Evolutionary conservation across 2,888 invertebrate species (phyloP).

Genomic region (Drosophila silvestris): DNA sequence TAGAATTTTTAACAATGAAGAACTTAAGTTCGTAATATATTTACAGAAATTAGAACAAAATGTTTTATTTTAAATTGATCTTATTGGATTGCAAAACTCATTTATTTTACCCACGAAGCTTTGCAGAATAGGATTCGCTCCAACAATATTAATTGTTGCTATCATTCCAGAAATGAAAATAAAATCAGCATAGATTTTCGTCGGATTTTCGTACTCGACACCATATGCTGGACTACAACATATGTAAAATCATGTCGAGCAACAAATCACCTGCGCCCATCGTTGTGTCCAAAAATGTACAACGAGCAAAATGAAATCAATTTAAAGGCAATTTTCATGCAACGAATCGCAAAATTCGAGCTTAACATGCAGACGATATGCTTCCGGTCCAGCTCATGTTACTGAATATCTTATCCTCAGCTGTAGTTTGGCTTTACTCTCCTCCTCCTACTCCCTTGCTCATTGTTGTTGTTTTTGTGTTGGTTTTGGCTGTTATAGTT

Average conservation of each 20-base stretch:
- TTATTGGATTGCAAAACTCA: neutral
- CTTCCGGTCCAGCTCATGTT: conserved; percentile 62
- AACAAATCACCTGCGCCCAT: conserved; percentile 43
- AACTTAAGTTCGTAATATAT: too few relatives aligned
- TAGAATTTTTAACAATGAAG: too few relatives aligned
- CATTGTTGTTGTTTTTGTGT: conserved; percentile 38
- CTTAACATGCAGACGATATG: conserved; percentile 70
- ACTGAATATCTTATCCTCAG: conserved; percentile 54
- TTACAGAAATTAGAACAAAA: neutral
- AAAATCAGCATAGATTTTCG: neutral
- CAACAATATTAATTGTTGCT: neutral
- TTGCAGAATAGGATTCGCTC: neutral
- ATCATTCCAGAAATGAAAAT: neutral
- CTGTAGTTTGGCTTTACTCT: conserved; percentile 31
- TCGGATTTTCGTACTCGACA: conserved; percentile 1
- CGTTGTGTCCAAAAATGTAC: neutral
- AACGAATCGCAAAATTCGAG: conserved; percentile 71
- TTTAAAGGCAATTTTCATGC: conserved; percentile 68
- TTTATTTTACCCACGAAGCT: neutral
- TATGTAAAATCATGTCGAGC: conserved; percentile 4
- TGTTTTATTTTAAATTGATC: neutral
- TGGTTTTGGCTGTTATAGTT: conserved; percentile 26
- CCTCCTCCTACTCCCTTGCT: neutral
- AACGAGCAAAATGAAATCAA: conserved; percentile 39
- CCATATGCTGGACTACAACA: neutral